Percentiles rank a stretch among this genome's conserved stretches.
Evolutionary conservation across 2,888 invertebrate species (phyloP).

Genomic region (Hemistola chrysoprasaria): DNA sequence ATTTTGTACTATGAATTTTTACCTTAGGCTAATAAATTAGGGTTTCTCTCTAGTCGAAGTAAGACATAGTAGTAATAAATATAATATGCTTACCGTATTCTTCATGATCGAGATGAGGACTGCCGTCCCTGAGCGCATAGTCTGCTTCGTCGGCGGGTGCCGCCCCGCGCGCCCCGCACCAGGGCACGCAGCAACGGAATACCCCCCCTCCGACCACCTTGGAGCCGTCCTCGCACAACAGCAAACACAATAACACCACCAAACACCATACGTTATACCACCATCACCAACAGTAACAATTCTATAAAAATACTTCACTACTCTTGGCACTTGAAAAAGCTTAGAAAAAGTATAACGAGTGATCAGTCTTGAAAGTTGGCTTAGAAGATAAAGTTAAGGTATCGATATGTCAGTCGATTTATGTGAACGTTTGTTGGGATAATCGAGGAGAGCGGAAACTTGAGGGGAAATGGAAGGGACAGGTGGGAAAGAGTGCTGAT

Average conservation of each 20-base stretch:
- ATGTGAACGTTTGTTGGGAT: slow-evolving; percentile 33
- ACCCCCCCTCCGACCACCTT: slow-evolving; percentile 89
- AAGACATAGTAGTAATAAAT: background rate
- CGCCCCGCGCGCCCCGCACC: slow-evolving; percentile 89
- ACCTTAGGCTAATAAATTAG: no score
- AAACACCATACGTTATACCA: slow-evolving; percentile 34
- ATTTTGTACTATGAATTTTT: no score
- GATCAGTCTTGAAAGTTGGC: slow-evolving; percentile 67
- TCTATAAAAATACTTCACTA: slow-evolving; percentile 21
- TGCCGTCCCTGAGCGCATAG: slow-evolving; percentile 71
- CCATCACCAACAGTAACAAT: slow-evolving; percentile 33
- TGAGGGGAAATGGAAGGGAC: slow-evolving; percentile 27
- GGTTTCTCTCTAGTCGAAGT: no score
- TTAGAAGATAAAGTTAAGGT: slow-evolving; percentile 49
- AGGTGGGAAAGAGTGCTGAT: slow-evolving; percentile 34
- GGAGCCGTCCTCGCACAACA: slow-evolving; percentile 70
- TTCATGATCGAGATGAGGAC: slow-evolving; percentile 61
- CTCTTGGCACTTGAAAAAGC: slow-evolving; percentile 25
- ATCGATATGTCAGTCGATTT: slow-evolving; percentile 68
- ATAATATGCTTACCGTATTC: slow-evolving; percentile 66
- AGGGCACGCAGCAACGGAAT: slow-evolving; percentile 92
- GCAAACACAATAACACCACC: slow-evolving; percentile 69
- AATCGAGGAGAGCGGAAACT: slow-evolving; percentile 23
- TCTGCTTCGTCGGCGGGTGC: slow-evolving; percentile 83
- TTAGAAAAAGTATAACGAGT: slow-evolving; percentile 26